These are phyloP conservation scores for Anguilla marmorata DNA, from an alignment of 2,797 vertebrate species.

Conservation along the genomic window DNA sequence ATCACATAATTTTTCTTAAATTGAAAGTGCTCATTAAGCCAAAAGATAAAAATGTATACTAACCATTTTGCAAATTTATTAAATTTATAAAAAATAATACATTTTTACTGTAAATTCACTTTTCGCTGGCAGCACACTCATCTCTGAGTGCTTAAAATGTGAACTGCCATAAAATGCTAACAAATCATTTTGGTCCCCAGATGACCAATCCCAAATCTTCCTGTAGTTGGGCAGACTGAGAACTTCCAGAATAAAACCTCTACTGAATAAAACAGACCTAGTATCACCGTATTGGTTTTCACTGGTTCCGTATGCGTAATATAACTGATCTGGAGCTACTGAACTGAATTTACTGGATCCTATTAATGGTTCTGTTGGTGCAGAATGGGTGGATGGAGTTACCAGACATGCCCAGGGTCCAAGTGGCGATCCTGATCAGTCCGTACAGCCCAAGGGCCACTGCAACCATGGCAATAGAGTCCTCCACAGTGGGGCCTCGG, in stretches of 20 bases:
- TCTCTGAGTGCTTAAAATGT: too few species aligned
- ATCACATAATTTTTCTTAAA: too few species aligned
- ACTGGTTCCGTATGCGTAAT: not conserved
- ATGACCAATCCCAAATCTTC: not conserved
- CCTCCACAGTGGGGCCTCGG: slow-evolving; percentile 75
- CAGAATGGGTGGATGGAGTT: slow-evolving; percentile 13
- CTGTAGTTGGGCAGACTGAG: not conserved
- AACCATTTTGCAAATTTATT: too few species aligned
- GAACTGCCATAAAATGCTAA: too few species aligned
- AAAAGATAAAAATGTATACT: too few species aligned
- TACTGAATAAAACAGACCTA: not conserved
- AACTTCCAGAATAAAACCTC: not conserved
- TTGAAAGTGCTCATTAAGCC: too few species aligned
- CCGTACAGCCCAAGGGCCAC: slow-evolving; percentile 80
- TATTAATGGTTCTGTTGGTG: not conserved
- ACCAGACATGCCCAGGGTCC: slow-evolving; percentile 69
- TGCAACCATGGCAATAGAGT: slow-evolving; percentile 81
- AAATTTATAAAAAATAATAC: too few species aligned
- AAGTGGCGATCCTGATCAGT: slow-evolving; percentile 70
- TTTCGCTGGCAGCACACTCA: too few species aligned
- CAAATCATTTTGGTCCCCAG: too few species aligned
- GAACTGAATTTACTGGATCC: not conserved
- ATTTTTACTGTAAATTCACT: too few species aligned
- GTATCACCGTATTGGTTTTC: not conserved
- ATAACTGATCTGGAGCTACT: not conserved